Evolutionary conservation across 1,140 invertebrate species (phyloP), one percentile per base, ranked within the genome.

Genomic region (Drosophila nigrodunni): DNA sequence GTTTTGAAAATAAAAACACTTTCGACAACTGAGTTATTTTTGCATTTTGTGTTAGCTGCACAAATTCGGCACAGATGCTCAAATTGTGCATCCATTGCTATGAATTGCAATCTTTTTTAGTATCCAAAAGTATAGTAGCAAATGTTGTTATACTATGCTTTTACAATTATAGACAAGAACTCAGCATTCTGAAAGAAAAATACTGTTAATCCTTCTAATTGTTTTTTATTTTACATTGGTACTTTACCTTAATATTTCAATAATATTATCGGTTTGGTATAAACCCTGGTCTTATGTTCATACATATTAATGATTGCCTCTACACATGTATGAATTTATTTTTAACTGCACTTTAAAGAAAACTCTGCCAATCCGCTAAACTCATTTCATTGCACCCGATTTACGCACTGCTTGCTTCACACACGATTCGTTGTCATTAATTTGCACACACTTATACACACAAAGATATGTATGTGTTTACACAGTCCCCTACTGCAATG

Each of bases 1-100:
- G 90, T 92, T 62, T 92, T 92, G 25, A 92, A 81, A 39, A 92
- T 92, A 61, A 89, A 90, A 39, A 91, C 90, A 73, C 87, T 92
- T 73, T 92, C 90, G 7, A 79, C 78, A 5, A 91, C 78, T 0
- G 90, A 92, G 60, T 83, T 89, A n/a, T 75, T 92, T 74, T 83
- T 92, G 62, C 74, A 78, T 72, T 92, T 92, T 7, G 90, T 92
- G 59, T 92, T 90, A 15, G 82, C 87, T 39, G 90, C 90, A 66
- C 90, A 92, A 65, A 92, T 78, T 39, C 90, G 90, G 35, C 90
- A 92, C 57, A 92, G 74, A 74, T 86, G 80, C 59, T 92, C 90
- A 37, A 92, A 92, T 43, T 89, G 78, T 49, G 80, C 62, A 76
- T 90, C 86, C 86, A 89, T 89, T 21, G 34, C 60, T 25, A 7